Conservation (phyloP, 2,113 vertebrate genomes). For the Jacana jacana region DNA sequence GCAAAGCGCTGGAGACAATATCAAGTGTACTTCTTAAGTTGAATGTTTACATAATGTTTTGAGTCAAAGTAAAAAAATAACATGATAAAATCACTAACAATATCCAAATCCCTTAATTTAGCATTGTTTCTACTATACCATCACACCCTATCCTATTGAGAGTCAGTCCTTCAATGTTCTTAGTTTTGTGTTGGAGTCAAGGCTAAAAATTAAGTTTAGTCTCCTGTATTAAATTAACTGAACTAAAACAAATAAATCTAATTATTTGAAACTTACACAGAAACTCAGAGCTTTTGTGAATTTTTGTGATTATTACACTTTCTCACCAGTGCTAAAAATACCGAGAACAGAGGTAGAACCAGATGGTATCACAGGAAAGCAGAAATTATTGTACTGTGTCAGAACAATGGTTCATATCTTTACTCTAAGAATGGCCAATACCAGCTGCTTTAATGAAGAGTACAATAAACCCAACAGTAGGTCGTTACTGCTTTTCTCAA, state of each 20-base stretch:
- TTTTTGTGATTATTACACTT: neutral
- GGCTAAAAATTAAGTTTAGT: neutral
- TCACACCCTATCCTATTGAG: neutral
- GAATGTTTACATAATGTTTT: neutral
- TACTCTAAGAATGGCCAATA: neutral
- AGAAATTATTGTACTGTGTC: neutral
- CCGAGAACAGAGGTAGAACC: neutral
- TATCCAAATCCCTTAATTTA: neutral
- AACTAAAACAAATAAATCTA: neutral
- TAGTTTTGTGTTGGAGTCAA: neutral
- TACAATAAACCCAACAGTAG: constrained; percentile 15
- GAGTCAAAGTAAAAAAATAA: neutral
- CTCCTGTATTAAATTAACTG: neutral
- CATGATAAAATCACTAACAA: neutral
- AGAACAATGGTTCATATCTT: constrained; percentile 15
- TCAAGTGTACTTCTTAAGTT: neutral
- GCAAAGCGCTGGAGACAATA: neutral
- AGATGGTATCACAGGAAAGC: constrained; percentile 4
- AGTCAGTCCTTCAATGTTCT: neutral
- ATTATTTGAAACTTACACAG: neutral
- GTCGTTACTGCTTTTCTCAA: neutral
- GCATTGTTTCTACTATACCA: neutral
- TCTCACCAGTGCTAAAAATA: neutral
- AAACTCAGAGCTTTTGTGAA: neutral
- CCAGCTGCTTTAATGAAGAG: constrained; percentile 18